Percentiles rank a stretch among this genome's conserved stretches.
Conservation (phyloP, 2,888 invertebrate genomes). For the Parasteatoda lunata region DNA sequence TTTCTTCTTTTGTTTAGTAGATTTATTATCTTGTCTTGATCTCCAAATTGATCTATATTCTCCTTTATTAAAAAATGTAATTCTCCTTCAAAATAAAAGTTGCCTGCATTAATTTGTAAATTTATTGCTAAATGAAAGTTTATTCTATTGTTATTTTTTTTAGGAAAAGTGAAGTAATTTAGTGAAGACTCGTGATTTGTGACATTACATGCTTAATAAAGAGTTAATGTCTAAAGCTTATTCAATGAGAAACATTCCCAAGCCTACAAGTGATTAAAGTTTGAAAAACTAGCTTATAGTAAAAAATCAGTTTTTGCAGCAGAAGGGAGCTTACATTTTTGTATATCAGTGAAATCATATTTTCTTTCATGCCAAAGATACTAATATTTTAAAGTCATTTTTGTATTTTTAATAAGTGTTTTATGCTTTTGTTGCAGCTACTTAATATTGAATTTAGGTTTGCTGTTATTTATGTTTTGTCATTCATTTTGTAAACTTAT, state of each 20-base stretch:
- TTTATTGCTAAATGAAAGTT: background rate
- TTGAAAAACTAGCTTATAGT: constrained; percentile 18
- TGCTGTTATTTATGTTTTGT: background rate
- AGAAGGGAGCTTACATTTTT: constrained; percentile 57
- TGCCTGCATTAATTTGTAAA: no score
- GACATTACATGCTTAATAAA: background rate
- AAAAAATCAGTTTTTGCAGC: constrained; percentile 33
- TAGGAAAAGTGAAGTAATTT: background rate
- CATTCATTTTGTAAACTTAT: background rate
- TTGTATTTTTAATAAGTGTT: constrained; percentile 43
- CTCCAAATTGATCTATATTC: no score
- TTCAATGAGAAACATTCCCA: constrained; percentile 30
- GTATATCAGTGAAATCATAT: constrained; percentile 32
- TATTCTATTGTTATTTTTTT: background rate
- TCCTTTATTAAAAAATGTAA: no score
- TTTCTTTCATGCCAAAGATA: constrained; percentile 52
- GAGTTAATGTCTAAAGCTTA: background rate
- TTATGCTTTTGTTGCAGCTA: constrained; percentile 25
- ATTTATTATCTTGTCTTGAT: no score
- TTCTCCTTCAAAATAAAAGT: no score
- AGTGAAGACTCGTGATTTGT: constrained; percentile 1
- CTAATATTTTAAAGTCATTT: constrained; percentile 53
- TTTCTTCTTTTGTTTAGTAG: no score
- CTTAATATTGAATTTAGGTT: constrained; percentile 32
- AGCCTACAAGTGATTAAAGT: background rate